These are phyloP conservation scores for Arrhamphus sclerolepis DNA, from an alignment of 2,797 vertebrate genomes.

Conservation along the genomic window DNA sequence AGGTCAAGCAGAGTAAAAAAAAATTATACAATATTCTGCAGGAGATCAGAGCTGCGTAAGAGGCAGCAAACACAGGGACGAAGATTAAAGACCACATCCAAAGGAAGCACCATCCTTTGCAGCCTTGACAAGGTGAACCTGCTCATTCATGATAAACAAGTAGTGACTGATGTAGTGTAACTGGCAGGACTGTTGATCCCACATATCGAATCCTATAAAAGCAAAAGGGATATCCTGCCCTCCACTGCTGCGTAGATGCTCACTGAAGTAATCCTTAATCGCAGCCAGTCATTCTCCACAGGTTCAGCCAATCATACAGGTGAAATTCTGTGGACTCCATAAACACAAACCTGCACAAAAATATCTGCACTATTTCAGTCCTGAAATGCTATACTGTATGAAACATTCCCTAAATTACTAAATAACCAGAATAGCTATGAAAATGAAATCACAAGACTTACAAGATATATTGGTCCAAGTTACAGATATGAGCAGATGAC, in stretches of 20 bases:
- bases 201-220: conserved; percentile 36
- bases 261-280: conserved; percentile 67
- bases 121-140: conserved; percentile 28
- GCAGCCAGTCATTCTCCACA: conserved; percentile 37
- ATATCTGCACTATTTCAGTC: background rate
- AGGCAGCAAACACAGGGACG: conserved; percentile 22
- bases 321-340: conserved; percentile 48
- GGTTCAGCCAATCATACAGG: conserved; percentile 61
- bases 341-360: conserved; percentile 33
- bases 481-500: conserved; percentile 26
- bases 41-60: conserved; percentile 26
- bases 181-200: conserved; percentile 31
- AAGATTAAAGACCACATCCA: conserved; percentile 30
- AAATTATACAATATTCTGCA: conserved; percentile 11
- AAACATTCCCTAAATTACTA: background rate
- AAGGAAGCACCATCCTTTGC: conserved; percentile 17
- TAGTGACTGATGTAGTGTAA: conserved; percentile 25
- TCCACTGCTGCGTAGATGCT: conserved; percentile 12
- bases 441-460: conserved; percentile 3
- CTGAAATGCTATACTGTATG: too few species aligned
- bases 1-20: conserved; percentile 48
- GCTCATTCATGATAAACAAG: conserved; percentile 31
- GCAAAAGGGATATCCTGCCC: conserved; percentile 11
- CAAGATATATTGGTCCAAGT: conserved; percentile 31
- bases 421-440: background rate